Evolutionary conservation across 2,797 vertebrate species (phyloP).

Genomic region (Hirundo rustica): DNA sequence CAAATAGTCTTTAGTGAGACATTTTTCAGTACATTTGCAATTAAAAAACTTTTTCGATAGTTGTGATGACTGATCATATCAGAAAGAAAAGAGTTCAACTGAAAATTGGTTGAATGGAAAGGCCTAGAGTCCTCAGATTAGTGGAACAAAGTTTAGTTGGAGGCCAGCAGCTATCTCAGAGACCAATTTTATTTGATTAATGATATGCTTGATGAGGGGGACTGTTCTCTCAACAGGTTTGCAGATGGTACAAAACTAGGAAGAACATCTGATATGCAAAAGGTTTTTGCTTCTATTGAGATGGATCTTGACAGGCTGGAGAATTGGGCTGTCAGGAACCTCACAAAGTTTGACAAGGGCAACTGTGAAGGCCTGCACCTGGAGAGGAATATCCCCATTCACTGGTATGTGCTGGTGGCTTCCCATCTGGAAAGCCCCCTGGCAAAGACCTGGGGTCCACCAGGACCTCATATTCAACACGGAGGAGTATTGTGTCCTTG

Average conservation of each 20-base stretch:
- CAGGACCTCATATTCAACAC: neutral
- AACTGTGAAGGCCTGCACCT: neutral
- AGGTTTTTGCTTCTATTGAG: neutral
- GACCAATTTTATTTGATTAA: neutral
- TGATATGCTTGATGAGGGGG: neutral
- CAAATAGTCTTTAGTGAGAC: neutral
- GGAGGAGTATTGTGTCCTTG: neutral
- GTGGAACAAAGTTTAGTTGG: neutral
- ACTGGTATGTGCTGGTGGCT: neutral
- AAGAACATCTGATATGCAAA: neutral
- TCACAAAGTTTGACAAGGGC: neutral
- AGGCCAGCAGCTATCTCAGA: neutral
- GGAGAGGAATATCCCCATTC: neutral
- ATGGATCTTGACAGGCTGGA: neutral
- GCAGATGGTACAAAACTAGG: neutral
- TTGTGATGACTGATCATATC: neutral
- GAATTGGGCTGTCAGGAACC: neutral
- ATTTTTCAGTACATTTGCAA: neutral
- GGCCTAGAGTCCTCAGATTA: neutral
- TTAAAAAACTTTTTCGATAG: neutral
- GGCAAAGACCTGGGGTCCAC: rapidly evolving
- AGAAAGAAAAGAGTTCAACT: neutral
- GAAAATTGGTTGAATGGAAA: neutral
- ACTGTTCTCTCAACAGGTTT: neutral
- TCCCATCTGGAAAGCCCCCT: neutral